Evolutionary conservation across 2,797 vertebrate genomes (phyloP).

Genomic region (Lutjanus argentimaculatus): DNA sequence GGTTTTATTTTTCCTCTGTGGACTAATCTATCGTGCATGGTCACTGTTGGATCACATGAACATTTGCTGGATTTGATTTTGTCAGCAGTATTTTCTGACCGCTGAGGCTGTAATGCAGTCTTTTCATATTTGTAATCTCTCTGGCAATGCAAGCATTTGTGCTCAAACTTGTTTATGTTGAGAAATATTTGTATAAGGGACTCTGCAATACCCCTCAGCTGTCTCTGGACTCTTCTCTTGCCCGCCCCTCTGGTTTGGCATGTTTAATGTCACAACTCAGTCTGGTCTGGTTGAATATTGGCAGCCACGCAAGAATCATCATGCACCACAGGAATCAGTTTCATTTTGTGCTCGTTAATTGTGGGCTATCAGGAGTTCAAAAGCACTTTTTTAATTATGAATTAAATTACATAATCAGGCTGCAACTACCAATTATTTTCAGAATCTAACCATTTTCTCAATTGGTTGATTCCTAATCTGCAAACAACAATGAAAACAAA

Average conservation of each 20-base stretch:
- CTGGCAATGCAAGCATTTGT: neutral
- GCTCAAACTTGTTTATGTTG: neutral
- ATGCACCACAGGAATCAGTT: neutral
- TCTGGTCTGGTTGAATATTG: neutral
- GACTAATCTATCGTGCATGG: conserved; percentile 11
- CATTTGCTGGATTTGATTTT: conserved; percentile 24
- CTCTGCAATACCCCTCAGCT: neutral
- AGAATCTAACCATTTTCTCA: neutral
- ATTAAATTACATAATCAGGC: neutral
- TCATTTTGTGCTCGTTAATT: neutral
- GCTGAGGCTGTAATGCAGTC: neutral
- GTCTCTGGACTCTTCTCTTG: neutral
- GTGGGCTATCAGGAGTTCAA: too few relatives aligned
- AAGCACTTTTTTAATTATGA: neutral
- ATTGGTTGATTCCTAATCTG: neutral
- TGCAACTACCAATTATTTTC: neutral
- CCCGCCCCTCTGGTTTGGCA: neutral
- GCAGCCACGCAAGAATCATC: neutral
- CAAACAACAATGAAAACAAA: too few relatives aligned
- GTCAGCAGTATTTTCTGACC: conserved; percentile 35
- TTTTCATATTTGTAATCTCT: neutral
- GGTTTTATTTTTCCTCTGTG: conserved; percentile 34
- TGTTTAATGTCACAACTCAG: neutral
- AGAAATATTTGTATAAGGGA: neutral
- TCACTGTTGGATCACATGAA: conserved; percentile 17